These are phyloP conservation scores for Festucalex cinctus DNA, from an alignment of 2,113 vertebrate genomes.

Conservation along the genomic window DNA sequence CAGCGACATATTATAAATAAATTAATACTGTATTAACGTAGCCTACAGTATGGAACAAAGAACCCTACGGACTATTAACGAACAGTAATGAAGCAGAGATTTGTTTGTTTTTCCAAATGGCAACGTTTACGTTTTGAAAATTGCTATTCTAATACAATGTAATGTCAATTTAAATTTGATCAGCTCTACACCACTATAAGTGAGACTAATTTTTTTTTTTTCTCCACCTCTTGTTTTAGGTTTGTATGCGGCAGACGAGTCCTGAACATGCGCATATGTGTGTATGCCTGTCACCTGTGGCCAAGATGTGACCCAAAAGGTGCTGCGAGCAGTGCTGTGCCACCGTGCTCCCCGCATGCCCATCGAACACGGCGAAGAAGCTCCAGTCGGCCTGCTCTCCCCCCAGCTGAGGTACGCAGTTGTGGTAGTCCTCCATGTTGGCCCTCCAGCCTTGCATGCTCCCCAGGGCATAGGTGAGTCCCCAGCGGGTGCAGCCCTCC, in stretches of 20 bases:
- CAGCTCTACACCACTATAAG: too few species aligned
- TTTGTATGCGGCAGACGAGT: background rate
- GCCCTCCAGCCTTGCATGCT: conserved; percentile 79
- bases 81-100: too few species aligned
- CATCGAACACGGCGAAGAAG: conserved; percentile 78
- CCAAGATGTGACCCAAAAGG: conserved; percentile 72
- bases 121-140: too few species aligned
- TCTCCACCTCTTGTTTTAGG: background rate
- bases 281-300: conserved; percentile 65
- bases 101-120: too few species aligned
- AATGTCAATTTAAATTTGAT: too few species aligned
- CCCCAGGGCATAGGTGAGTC: conserved; percentile 71
- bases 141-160: too few species aligned
- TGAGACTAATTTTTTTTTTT: too few species aligned
- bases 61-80: too few species aligned
- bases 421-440: conserved; percentile 78
- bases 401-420: conserved; percentile 68
- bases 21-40: too few species aligned
- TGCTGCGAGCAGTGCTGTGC: conserved; percentile 75
- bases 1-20: too few species aligned
- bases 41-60: too few species aligned
- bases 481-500: conserved; percentile 69
- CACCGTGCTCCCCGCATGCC: conserved; percentile 72
- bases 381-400: conserved; percentile 71
- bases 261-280: background rate